Conservation (phyloP, 2,797 vertebrate genomes). For the Sebastes oblongus region DNA sequence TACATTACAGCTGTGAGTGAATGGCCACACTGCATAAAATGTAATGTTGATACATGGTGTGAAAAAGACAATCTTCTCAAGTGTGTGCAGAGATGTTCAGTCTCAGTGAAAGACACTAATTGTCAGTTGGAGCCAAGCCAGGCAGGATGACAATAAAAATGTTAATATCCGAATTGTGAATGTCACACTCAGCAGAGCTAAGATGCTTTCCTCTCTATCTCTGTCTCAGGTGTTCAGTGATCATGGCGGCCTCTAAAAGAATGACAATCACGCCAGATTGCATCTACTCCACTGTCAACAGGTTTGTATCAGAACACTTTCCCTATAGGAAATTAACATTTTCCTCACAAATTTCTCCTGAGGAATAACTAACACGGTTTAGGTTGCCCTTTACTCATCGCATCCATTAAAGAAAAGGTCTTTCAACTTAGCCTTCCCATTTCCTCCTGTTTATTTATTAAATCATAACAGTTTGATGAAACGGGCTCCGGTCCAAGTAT, state of each 20-base stretch:
- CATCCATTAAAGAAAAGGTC: conserved; percentile 54
- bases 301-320: conserved; percentile 46
- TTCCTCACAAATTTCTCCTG: neutral
- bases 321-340: neutral
- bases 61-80: neutral
- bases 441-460: conserved; percentile 81
- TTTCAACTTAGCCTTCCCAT: conserved; percentile 63
- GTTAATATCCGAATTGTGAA: neutral
- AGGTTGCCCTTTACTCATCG: conserved; percentile 30
- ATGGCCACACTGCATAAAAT: neutral
- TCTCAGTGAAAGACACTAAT: neutral
- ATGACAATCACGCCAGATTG: conserved; percentile 51
- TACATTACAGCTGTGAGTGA: conserved; percentile 10
- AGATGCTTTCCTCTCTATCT: neutral
- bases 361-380: conserved; percentile 23
- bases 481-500: conserved; percentile 69
- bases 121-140: neutral
- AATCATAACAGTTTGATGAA: conserved; percentile 72
- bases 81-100: neutral
- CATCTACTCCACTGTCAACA: conserved; percentile 63
- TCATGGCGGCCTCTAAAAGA: conserved; percentile 62
- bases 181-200: neutral
- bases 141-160: neutral
- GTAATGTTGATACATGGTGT: neutral
- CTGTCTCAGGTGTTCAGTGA: conserved; percentile 54